phyloP scores from a whole-genome alignment of 2,888 invertebrate species.

The Sinhomidia bicolor region DNA sequence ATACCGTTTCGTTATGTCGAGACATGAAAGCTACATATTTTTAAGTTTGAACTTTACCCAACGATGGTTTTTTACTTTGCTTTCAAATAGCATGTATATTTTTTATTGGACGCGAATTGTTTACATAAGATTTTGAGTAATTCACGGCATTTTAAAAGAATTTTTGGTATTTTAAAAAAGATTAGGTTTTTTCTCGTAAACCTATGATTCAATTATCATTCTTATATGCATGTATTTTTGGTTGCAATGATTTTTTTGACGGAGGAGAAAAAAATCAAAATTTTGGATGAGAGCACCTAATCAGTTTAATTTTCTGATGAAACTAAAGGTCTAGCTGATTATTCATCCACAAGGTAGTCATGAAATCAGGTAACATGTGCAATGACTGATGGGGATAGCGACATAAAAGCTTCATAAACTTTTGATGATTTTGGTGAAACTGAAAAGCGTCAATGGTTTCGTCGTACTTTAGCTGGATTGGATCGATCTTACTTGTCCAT shows the following conservation, averaged over 20 bases:
- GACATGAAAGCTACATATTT: neutral
- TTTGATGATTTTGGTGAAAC: constrained; percentile 61
- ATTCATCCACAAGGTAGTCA: constrained; percentile 58
- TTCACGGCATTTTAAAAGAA: neutral
- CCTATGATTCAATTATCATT: no score
- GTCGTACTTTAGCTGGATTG: constrained; percentile 53
- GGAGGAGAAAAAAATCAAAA: no score
- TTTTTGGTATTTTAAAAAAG: no score
- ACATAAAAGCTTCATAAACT: constrained; percentile 62
- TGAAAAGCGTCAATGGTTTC: constrained; percentile 67
- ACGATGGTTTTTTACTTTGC: neutral
- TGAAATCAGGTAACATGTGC: constrained; percentile 45
- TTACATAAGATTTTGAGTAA: neutral
- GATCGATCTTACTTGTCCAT: constrained; percentile 58
- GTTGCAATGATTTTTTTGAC: no score
- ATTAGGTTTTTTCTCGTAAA: no score
- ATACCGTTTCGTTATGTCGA: neutral
- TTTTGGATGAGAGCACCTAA: no score
- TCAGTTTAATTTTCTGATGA: no score
- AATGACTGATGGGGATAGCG: constrained; percentile 58
- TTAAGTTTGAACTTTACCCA: neutral
- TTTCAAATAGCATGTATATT: neutral
- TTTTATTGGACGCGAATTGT: neutral
- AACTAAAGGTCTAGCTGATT: constrained; percentile 46
- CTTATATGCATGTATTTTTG: no score